phyloP scores from a whole-genome alignment of 2,797 vertebrate species.

The Geotrypetes seraphini region DNA sequence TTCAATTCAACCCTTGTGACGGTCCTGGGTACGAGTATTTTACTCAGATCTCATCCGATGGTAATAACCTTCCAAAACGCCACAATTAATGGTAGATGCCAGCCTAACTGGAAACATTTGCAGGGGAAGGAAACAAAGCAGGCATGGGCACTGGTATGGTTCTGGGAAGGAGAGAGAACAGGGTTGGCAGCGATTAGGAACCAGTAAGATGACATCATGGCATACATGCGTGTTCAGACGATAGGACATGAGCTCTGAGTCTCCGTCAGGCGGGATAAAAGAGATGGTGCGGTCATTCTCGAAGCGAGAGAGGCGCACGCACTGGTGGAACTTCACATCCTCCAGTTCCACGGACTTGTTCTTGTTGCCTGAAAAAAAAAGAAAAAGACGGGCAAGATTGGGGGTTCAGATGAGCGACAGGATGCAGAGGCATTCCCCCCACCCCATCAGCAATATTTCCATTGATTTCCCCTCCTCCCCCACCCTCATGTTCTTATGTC shows the following conservation, averaged over 20 bases:
- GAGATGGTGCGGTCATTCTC: constrained; percentile 86
- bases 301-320: constrained; percentile 82
- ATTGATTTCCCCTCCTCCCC: no score
- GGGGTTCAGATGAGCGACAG: accelerated
- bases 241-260: constrained; percentile 92
- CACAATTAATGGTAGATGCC: no score
- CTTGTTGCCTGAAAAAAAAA: constrained; percentile 77
- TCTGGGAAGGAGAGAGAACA: no score
- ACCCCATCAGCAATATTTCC: no score
- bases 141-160: background rate
- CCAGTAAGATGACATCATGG: background rate
- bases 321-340: constrained; percentile 92
- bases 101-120: no score
- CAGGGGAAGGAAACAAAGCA: background rate
- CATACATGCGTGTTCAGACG: constrained; percentile 81
- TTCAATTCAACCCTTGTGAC: no score
- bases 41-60: no score
- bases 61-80: no score
- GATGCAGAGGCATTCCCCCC: accelerated
- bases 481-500: no score
- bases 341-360: constrained; percentile 85
- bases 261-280: constrained; percentile 85
- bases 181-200: no score
- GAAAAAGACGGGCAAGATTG: accelerated
- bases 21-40: no score